Percentiles rank a stretch among this genome's conserved stretches.
phyloP scores from a whole-genome alignment of 2,888 invertebrate species.

The Autographa gamma region DNA sequence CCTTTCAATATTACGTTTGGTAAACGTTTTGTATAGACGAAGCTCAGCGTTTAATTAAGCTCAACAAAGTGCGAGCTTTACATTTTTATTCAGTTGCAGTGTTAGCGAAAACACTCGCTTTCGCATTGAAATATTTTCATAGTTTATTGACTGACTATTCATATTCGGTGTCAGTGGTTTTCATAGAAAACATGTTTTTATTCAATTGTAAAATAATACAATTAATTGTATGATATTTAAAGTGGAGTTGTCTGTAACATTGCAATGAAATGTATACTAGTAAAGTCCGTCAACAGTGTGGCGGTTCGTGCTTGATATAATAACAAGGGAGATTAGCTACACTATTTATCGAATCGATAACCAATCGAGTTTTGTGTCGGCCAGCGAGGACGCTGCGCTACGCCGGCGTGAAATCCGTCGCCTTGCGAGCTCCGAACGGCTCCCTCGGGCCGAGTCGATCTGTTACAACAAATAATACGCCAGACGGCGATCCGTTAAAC shows the following conservation, averaged over 20 bases:
- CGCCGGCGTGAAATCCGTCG: constrained; percentile 53
- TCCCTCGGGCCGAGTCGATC: constrained; percentile 61
- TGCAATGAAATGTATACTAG: background rate
- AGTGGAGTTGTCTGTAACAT: background rate
- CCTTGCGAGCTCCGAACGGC: constrained; percentile 47
- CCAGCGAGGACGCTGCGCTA: constrained; percentile 27
- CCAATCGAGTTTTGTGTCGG: constrained; percentile 51
- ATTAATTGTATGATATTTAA: background rate
- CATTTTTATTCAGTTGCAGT: constrained; percentile 37
- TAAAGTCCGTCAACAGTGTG: constrained; percentile 15
- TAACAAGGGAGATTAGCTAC: constrained; percentile 46
- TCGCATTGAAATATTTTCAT: constrained; percentile 15
- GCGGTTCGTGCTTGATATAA: constrained; percentile 42
- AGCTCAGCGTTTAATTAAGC: constrained; percentile 48
- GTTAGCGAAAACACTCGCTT: constrained; percentile 38
- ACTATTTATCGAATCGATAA: constrained; percentile 54
- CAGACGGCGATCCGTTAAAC: constrained; percentile 60
- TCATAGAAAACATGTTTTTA: background rate
- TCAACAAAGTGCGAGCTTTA: constrained; percentile 13
- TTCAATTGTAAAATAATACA: background rate
- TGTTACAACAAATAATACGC: constrained; percentile 65
- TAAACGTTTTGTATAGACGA: constrained; percentile 37
- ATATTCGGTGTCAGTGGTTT: constrained; percentile 10
- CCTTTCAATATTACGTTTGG: constrained; percentile 39
- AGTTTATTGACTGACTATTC: constrained; percentile 13